phyloP scores from a whole-genome alignment of 2,113 vertebrate species.

The Jacana jacana region DNA sequence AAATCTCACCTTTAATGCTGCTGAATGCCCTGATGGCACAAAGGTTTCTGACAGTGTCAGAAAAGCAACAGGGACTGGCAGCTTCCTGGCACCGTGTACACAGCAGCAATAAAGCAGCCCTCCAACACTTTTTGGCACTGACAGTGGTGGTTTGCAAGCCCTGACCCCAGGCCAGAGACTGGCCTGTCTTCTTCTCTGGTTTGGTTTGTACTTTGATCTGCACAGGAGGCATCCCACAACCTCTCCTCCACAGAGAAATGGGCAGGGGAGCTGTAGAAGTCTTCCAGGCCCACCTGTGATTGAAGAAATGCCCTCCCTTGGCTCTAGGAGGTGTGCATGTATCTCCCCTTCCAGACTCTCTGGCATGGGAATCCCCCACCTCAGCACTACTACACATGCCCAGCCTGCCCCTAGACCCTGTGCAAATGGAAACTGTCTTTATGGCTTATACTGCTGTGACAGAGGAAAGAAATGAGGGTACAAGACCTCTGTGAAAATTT shows the following conservation, averaged over 20 bases:
- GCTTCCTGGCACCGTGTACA: neutral
- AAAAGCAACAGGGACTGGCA: accelerated
- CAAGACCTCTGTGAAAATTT: neutral
- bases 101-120: neutral
- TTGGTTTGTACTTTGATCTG: neutral
- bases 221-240: neutral
- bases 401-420: neutral
- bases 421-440: neutral
- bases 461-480: neutral
- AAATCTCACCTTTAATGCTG: neutral
- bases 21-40: accelerated
- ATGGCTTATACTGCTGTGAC: neutral
- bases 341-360: neutral
- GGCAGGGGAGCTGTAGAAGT: neutral
- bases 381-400: neutral
- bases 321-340: neutral
- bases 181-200: neutral
- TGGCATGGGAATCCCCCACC: neutral
- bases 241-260: neutral
- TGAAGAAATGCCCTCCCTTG: neutral
- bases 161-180: neutral
- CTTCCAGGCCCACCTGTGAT: neutral
- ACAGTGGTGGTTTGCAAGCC: neutral
- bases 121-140: neutral
- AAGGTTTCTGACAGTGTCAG: neutral